Conservation (phyloP, 1,140 invertebrate genomes). For the Spodoptera frugiperda region DNA sequence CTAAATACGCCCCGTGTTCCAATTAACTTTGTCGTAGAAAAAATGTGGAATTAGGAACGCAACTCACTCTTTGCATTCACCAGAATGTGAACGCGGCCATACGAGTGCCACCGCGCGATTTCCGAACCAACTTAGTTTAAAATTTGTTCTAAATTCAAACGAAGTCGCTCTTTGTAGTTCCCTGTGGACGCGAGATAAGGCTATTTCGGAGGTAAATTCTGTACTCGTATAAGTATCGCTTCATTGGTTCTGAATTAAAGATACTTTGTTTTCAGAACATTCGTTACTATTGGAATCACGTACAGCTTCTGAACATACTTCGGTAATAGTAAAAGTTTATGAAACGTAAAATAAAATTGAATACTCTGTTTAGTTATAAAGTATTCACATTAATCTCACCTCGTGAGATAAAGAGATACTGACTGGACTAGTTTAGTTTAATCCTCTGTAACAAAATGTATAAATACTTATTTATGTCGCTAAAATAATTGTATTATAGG, state of each 20-base stretch:
- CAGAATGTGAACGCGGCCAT: constrained; percentile 50
- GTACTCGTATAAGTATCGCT: constrained; percentile 46
- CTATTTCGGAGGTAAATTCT: constrained; percentile 49
- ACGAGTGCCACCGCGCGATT: constrained; percentile 50
- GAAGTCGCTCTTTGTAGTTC: constrained; percentile 51
- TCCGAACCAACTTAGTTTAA: constrained; percentile 55
- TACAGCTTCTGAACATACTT: constrained; percentile 22
- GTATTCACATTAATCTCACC: constrained; percentile 20
- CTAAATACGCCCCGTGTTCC: constrained; percentile 55
- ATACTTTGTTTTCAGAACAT: constrained; percentile 43
- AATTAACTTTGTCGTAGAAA: constrained; percentile 57
- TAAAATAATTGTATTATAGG: constrained; percentile 48
- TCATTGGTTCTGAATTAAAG: constrained; percentile 49
- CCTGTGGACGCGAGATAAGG: constrained; percentile 51
- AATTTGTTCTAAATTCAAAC: constrained; percentile 56
- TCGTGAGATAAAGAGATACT: constrained; percentile 13
- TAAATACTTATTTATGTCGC: constrained; percentile 31
- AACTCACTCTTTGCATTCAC: constrained; percentile 51
- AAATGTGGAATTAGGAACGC: constrained; percentile 47
- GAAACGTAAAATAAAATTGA: constrained; percentile 32
- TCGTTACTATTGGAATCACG: constrained; percentile 14
- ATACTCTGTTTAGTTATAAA: constrained; percentile 17
- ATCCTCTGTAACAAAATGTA: constrained; percentile 21
- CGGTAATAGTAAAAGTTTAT: constrained; percentile 17
- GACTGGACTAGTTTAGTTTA: constrained; percentile 21